Base-by-base conservation (phyloP, 2,888 invertebrate genomes). In the Villa cingulata region DNA sequence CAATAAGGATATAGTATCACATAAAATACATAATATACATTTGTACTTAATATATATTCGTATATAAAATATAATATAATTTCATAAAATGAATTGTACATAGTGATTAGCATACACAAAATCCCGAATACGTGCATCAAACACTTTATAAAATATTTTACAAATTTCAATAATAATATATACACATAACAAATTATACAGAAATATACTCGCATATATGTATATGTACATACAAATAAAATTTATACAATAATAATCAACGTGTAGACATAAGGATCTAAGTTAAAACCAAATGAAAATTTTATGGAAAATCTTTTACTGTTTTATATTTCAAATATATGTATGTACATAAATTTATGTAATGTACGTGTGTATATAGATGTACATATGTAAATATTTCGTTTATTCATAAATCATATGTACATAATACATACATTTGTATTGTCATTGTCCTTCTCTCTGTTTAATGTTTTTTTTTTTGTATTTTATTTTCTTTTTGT, bases 21-120 rank as follows among this genome's bases (percentile, higher is more conserved):
- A n/a, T n/a, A n/a, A n/a, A n/a, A n/a, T n/a, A n/a, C n/a, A n/a
- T n/a, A n/a, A n/a, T n/a, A n/a, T n/a, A n/a, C n/a, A n/a, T n/a
- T n/a, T n/a, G n/a, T n/a, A n/a, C n/a, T n/a, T n/a, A n/a, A n/a
- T n/a, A n/a, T n/a, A n/a, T n/a, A n/a, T n/a, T n/a, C n/a, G n/a
- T n/a, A 32, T 32, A 32, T 12, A 32, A 32, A 12, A 32, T 32
- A 23, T 23, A 23, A 23, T 23, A 53, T n/a, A n/a, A n/a, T 52
- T 53, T 50, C 49, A 46, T 47, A 46, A 55, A 55, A 55, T 56
- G 55, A 56, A 55, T 55, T 52, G 54, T 54, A 54, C 54, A 55
- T 52, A 55, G 48, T 54, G 56, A 56, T 56, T 56, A 54, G 56
- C 56, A 56, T 56, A 53, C 54, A 57, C n/a, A 57, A 56, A 57